A percentile compares a stretch with the other conserved stretches of the same genome.
Evolutionary conservation across 2,888 invertebrate species (phyloP).

Genomic region (Hoplodrina ambigua): DNA sequence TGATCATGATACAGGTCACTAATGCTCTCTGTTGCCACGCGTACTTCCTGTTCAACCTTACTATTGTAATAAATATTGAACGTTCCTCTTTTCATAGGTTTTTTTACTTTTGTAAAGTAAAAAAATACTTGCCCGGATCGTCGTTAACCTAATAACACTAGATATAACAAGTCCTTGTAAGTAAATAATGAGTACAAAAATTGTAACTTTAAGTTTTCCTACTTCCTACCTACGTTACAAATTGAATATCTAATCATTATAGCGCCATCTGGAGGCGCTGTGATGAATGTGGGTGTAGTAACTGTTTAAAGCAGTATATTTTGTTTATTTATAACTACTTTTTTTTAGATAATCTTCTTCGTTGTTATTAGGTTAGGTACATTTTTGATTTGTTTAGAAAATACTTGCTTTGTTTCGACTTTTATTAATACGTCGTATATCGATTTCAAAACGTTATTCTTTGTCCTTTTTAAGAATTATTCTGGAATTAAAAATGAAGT

Average conservation of each 20-base stretch:
- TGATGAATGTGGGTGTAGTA: conserved; percentile 33
- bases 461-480: not conserved
- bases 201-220: conserved; percentile 11
- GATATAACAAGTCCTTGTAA: conserved; percentile 16
- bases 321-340: conserved; percentile 23
- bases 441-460: not conserved
- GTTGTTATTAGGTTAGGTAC: conserved; percentile 18
- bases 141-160: conserved; percentile 6
- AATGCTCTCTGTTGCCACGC: conserved; percentile 60
- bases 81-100: not conserved
- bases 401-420: not conserved
- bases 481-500: too few species aligned
- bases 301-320: conserved; percentile 27
- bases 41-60: conserved; percentile 56
- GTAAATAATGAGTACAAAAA: conserved; percentile 17
- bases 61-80: conserved; percentile 24
- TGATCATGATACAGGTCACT: conserved; percentile 75
- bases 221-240: conserved; percentile 18
- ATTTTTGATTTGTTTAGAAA: conserved; percentile 20
- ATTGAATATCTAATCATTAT: conserved; percentile 32
- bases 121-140: not conserved
- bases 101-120: not conserved
- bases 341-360: conserved; percentile 21
- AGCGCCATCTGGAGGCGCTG: conserved; percentile 54
- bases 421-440: not conserved